These are phyloP conservation scores for Accipiter cooperii DNA, from an alignment of 2,113 vertebrate species.

Conservation along the genomic window DNA sequence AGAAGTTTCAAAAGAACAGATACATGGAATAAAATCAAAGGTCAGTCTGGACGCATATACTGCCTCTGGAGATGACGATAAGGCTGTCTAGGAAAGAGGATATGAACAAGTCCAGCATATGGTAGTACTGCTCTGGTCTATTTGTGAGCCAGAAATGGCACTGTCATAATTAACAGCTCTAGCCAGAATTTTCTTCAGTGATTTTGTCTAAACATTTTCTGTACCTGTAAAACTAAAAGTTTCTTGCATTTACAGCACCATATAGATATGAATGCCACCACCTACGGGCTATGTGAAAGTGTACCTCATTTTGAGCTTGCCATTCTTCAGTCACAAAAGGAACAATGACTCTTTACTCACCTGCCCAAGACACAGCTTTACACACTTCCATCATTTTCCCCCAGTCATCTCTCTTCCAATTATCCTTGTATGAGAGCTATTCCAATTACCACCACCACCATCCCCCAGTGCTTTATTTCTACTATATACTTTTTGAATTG, in stretches of 20 bases:
- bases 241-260: neutral
- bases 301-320: neutral
- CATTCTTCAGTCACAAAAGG: neutral
- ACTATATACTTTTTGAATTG: neutral
- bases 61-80: neutral
- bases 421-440: neutral
- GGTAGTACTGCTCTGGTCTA: neutral
- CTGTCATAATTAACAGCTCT: neutral
- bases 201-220: neutral
- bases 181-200: neutral
- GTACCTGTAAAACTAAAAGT: too few species aligned
- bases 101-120: neutral
- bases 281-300: accelerated
- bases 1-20: neutral
- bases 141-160: neutral
- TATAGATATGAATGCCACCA: neutral
- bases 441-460: neutral
- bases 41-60: neutral
- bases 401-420: neutral
- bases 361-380: neutral
- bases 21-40: neutral
- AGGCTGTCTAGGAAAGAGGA: neutral
- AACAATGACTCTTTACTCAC: neutral
- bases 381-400: neutral
- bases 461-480: neutral